Evolutionary conservation across 2,113 vertebrate genomes (phyloP).

Genomic region (Gasterosteus aculeatus): DNA sequence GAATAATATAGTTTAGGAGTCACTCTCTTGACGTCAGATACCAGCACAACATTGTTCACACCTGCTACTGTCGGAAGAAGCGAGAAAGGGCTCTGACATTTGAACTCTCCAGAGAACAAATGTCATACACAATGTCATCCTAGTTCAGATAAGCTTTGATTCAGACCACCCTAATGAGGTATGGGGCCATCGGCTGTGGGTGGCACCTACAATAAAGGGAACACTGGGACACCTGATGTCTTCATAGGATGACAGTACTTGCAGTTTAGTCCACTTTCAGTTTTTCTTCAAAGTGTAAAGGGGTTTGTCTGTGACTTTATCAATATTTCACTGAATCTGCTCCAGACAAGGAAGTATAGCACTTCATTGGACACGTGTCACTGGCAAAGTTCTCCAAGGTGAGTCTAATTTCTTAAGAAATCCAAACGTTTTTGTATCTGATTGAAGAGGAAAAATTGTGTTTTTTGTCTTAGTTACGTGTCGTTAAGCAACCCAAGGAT

Average conservation of each 20-base stretch:
- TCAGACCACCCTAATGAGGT: conserved; percentile 63
- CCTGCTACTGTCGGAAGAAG: conserved; percentile 60
- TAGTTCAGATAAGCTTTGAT: conserved; percentile 12
- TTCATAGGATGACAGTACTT: conserved; percentile 32
- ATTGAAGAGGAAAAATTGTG: background rate
- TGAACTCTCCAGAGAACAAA: conserved; percentile 35
- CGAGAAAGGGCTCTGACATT: conserved; percentile 39
- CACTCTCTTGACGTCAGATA: conserved; percentile 11
- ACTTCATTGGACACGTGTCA: conserved; percentile 17
- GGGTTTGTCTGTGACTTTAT: conserved; percentile 22
- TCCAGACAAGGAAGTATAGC: conserved; percentile 1
- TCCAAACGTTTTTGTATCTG: background rate
- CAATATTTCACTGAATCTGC: conserved; percentile 21
- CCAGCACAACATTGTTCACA: conserved; percentile 42
- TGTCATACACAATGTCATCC: background rate
- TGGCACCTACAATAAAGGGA: conserved; percentile 36
- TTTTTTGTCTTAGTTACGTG: conserved; percentile 8
- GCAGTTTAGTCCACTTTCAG: conserved; percentile 8
- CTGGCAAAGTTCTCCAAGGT: conserved; percentile 38
- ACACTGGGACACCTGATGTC: conserved; percentile 61
- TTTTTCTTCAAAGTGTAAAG: conserved; percentile 1
- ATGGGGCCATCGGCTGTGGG: conserved; percentile 35
- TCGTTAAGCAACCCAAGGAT: conserved; percentile 50
- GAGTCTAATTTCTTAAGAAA: conserved; percentile 19
- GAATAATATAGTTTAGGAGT: conserved; percentile 15